Evolutionary conservation across 2,113 vertebrate species (phyloP).

Genomic region (Ameiurus melas): DNA sequence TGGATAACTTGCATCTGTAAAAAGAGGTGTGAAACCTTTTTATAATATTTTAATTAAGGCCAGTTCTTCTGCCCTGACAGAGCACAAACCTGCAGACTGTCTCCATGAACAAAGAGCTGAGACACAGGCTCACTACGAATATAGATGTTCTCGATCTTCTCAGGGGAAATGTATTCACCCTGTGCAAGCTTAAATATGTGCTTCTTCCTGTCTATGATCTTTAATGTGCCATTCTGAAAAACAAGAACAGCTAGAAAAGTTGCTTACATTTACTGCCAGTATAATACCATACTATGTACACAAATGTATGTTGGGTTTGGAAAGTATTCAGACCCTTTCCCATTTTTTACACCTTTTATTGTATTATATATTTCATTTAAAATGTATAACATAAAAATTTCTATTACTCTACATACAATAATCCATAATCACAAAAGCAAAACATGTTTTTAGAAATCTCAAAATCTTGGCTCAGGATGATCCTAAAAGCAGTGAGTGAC

Average conservation of each 20-base stretch:
- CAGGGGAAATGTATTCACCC: slow-evolving; percentile 95
- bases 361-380: too few species aligned
- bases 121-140: slow-evolving; percentile 90
- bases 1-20: background rate
- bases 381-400: too few species aligned
- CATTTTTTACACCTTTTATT: background rate
- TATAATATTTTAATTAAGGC: background rate
- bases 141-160: slow-evolving; percentile 99
- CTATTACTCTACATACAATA: background rate
- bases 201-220: slow-evolving; percentile 97
- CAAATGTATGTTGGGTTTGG: background rate
- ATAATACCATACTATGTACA: background rate
- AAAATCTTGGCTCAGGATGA: too few species aligned
- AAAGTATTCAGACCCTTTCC: background rate
- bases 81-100: slow-evolving; percentile 87
- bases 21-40: background rate
- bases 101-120: slow-evolving; percentile 92
- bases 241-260: background rate
- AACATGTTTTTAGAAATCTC: too few species aligned
- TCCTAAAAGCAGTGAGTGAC: too few species aligned
- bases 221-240: slow-evolving; percentile 89
- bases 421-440: background rate
- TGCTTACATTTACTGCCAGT: background rate
- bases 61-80: background rate
- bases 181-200: slow-evolving; percentile 99